Evolutionary conservation across 2,113 vertebrate genomes (phyloP), one percentile per base, ranked within the genome.

Genomic region (Myodes glareolus): DNA sequence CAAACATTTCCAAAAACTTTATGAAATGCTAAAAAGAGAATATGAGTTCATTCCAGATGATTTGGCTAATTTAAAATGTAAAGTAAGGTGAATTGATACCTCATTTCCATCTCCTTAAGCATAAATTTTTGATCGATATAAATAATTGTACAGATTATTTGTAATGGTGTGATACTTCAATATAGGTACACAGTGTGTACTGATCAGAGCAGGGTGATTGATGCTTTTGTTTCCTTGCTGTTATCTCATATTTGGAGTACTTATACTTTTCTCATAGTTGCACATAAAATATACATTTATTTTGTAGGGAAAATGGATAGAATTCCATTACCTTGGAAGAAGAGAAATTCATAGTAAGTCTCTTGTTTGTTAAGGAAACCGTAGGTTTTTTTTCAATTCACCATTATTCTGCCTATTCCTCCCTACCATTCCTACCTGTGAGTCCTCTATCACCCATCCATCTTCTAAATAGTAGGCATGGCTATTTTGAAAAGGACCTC

Each of bases 401-500:
- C 19, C 19, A 21, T 75, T 94, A 90, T 75, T 19, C 45, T 29
- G 5, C 21, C 88, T 92, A 25, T 50, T 25, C 50, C 14, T 17
- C 14, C 5, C 13, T 33, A 1, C 2, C 1, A 3, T 47, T 52
- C 55, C 39, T 31, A 7, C 42, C 25, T 67, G 10, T 81, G 91
- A 67, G 8, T 85, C 52, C 42, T 73, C 52, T 77, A 47, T 13
- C 3, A 23, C 92, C 33, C 73, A 81, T 86, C 89, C n/a, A 81
- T 91, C 45, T 77, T 94, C 58, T 47, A 75, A 85, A 96, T 82
- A 91, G 36, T 68, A 97, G 81, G 85, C 91, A 16, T 95, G 86
- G 36, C n/a, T 97, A 91, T 97, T 98, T 97, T 97, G 94, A 96
- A 97, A 96, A 96, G 94, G 94, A 97, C 91, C 67, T 81, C 29